Conservation (phyloP, 2,888 invertebrate species). For the Agrochola macilenta region DNA sequence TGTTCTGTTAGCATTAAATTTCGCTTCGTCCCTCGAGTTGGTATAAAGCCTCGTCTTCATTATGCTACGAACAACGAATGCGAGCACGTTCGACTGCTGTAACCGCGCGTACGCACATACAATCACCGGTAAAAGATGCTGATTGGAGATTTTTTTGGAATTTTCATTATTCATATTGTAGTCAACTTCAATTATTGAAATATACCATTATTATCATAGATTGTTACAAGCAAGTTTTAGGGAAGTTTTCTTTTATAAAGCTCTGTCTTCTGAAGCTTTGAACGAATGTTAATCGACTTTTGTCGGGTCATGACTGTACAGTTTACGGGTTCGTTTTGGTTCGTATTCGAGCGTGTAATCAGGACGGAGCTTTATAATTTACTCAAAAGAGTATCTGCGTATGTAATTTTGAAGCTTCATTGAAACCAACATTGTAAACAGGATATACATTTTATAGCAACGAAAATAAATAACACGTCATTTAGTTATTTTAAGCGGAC, state of each 20-base stretch:
- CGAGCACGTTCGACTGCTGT: not conserved
- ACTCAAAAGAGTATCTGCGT: conserved; percentile 17
- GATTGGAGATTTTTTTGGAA: not conserved
- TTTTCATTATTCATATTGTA: not conserved
- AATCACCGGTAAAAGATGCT: not conserved
- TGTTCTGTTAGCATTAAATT: conserved; percentile 2
- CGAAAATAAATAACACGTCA: conserved; percentile 55
- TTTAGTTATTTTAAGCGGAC: conserved; percentile 42
- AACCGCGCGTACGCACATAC: not conserved
- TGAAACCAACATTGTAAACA: conserved; percentile 48
- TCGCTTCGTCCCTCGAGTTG: conserved; percentile 15
- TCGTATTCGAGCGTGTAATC: not conserved
- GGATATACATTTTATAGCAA: conserved; percentile 52
- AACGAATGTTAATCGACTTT: not conserved
- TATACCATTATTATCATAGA: not conserved
- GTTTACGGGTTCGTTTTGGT: not conserved
- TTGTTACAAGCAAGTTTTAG: not conserved
- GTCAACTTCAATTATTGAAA: not conserved
- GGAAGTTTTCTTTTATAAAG: not conserved
- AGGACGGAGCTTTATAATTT: not conserved
- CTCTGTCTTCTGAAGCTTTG: not conserved
- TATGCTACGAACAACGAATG: not conserved
- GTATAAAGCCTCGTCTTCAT: not conserved
- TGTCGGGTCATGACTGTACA: too few relatives aligned
- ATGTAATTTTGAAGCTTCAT: conserved; percentile 44